phyloP scores from a whole-genome alignment of 2,888 invertebrate genomes.

The Stenodera caucasica region DNA sequence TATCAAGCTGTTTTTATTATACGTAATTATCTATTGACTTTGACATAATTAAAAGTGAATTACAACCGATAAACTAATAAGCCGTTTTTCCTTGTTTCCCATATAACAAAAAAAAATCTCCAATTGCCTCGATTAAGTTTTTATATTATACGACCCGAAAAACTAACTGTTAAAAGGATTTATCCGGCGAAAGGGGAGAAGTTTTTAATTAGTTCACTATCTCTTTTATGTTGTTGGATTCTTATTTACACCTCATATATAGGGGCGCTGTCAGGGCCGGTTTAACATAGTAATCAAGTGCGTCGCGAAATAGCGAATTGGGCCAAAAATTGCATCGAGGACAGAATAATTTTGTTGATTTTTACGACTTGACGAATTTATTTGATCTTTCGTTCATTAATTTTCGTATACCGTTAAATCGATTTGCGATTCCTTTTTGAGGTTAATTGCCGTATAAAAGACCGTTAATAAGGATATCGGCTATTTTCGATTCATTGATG shows the following conservation, averaged over 20 bases:
- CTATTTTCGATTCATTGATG: conserved; percentile 11
- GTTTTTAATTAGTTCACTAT: conserved; percentile 12
- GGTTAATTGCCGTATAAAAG: conserved; percentile 26
- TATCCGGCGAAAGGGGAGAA: conserved; percentile 6
- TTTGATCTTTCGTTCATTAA: conserved; percentile 5
- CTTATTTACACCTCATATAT: conserved; percentile 6
- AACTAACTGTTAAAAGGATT: conserved; percentile 7
- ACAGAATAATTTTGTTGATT: conserved; percentile 15
- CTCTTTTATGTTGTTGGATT: neutral
- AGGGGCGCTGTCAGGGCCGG: neutral
- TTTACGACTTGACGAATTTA: conserved; percentile 4
- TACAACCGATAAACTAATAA: neutral
- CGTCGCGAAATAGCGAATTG: too few species aligned
- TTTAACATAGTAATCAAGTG: too few species aligned
- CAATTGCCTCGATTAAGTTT: neutral
- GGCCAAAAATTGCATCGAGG: too few species aligned
- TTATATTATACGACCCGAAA: neutral
- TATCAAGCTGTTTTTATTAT: conserved; percentile 10
- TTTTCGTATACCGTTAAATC: neutral
- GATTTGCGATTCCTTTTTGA: conserved; percentile 20
- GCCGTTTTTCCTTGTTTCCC: too few species aligned
- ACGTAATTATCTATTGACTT: neutral
- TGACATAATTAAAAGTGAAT: conserved; percentile 7
- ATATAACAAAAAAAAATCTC: neutral
- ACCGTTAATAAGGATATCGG: conserved; percentile 27